Base-by-base conservation (phyloP, 2,113 vertebrate species). In the Thermophis baileyi region DNA sequence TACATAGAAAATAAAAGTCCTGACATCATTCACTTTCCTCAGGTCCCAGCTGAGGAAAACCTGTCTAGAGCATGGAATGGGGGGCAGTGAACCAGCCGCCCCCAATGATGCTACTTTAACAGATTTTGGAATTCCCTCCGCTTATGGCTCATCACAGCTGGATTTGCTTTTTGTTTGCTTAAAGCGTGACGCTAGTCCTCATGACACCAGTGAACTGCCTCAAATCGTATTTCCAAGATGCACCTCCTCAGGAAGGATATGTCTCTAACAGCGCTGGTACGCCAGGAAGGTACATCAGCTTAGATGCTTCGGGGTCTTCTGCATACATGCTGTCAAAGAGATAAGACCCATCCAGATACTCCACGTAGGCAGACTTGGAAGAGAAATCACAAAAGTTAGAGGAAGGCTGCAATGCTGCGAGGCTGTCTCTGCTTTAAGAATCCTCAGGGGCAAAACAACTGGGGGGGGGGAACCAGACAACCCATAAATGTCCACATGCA, bases 311-410 rank as follows among this genome's bases (percentile, higher is more conserved):
- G 44, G 95, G 53, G 69, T 99, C 98, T 18, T 98, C 98, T 1
- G 93, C 91, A 14, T 98, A 97, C 98, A 99, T 97, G 97, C 95
- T 98, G 87, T 98, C 96, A 91, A 98, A 99, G 85, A 99, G 97
- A 95, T 96, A 94, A 12, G 98, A 51, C 46, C 98, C 98, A 5
- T 99, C 98, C 95, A 99, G 96, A 96, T 97, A 69, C 95, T 99
- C 99, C 1, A 99, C 98, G 92, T 98, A 99, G 2, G 98, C 98
- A 57, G 97, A 91, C 99, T 99, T 96, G 5, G 5, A 85, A 92
- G 86, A 94, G 94, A 97, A 96, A 94, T 3, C 63, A 94, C 53
- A 1, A 81, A 95, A 88, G 87, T 90, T 86, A 91, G 94, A 40
- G 3, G 16, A 81, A 81, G 74, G 69, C 69, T 81, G 35, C n/a